Conservation (phyloP, 2,888 invertebrate species). For the Galerucella pusilla region DNA sequence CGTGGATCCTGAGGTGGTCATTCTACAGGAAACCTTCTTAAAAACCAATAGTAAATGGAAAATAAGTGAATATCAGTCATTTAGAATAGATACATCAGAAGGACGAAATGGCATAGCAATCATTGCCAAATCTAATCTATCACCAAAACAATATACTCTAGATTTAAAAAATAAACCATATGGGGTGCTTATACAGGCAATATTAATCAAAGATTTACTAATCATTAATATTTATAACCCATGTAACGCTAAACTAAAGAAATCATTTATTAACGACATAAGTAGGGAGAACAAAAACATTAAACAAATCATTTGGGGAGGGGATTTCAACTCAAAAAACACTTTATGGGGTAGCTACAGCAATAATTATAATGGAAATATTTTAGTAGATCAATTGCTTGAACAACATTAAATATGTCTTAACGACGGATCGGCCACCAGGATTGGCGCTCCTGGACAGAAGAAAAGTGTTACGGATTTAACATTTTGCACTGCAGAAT, state of each 20-base stretch:
- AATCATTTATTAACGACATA: background rate
- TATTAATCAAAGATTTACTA: background rate
- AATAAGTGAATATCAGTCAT: background rate
- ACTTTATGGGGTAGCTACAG: background rate
- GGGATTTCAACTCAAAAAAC: background rate
- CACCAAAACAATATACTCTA: background rate
- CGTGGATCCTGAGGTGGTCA: background rate
- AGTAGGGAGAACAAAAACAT: background rate
- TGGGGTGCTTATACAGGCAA: background rate
- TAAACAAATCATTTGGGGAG: background rate
- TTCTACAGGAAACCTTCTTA: background rate
- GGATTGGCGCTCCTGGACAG: background rate
- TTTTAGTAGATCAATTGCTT: too few species aligned
- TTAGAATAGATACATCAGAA: background rate
- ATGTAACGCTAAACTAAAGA: background rate
- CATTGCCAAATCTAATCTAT: background rate
- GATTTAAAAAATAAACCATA: background rate
- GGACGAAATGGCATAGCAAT: background rate
- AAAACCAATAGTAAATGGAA: background rate
- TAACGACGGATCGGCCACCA: background rate
- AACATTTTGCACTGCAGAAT: background rate
- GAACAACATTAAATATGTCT: background rate
- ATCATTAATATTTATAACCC: background rate
- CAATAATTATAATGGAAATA: background rate
- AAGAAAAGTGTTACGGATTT: slow-evolving; percentile 7